These are phyloP conservation scores for Thunnus thynnus DNA, from an alignment of 2,113 vertebrate genomes.

Conservation along the genomic window DNA sequence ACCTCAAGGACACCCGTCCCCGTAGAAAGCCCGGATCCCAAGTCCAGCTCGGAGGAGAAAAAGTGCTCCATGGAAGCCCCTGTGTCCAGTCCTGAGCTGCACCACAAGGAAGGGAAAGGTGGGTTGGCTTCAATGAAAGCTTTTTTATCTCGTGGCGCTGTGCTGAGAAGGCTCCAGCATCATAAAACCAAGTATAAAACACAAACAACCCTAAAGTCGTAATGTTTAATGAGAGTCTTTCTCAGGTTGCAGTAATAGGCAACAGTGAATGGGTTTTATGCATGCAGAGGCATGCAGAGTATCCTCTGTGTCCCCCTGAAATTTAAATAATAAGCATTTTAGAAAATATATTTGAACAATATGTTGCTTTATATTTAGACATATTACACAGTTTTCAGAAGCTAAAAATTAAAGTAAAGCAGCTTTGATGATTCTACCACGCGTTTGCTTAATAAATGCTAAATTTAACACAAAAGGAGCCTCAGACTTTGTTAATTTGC, in stretches of 20 bases:
- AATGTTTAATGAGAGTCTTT: conserved; percentile 92
- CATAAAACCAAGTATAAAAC: conserved; percentile 93
- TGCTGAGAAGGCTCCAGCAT: conserved; percentile 88
- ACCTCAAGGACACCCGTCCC: conserved; percentile 88
- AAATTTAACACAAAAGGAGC: neutral
- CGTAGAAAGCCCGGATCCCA: conserved; percentile 91
- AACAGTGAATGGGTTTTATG: conserved; percentile 74
- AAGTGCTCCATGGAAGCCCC: conserved; percentile 90
- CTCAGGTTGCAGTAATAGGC: conserved; percentile 85
- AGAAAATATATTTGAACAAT: neutral
- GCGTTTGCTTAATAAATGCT: neutral
- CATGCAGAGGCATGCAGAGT: conserved; percentile 63
- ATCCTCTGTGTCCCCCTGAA: conserved; percentile 20
- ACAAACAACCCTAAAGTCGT: conserved; percentile 92
- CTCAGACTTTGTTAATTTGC: conserved; percentile 8
- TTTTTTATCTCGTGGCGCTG: conserved; percentile 88
- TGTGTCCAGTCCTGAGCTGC: conserved; percentile 95
- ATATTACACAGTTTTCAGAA: neutral
- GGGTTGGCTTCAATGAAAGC: conserved; percentile 90
- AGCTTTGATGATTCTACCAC: neutral
- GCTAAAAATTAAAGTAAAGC: neutral
- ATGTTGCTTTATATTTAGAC: neutral
- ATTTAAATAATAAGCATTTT: neutral
- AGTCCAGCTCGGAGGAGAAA: conserved; percentile 90
- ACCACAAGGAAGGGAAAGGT: conserved; percentile 98